Base-by-base conservation (phyloP, 2,888 invertebrate genomes). In the Gryllus longicercus region DNA sequence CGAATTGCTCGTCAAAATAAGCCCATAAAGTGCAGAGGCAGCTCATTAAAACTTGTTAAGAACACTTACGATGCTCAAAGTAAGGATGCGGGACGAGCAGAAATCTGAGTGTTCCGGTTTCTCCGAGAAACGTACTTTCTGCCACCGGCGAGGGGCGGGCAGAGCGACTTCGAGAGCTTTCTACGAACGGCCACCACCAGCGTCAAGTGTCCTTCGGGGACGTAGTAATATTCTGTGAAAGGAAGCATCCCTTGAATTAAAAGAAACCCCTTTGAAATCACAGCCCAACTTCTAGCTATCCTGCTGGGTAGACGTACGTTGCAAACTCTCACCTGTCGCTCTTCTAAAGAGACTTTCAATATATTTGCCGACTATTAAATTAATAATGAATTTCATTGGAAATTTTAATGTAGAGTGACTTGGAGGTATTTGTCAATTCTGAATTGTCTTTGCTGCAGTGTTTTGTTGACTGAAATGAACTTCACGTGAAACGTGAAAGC, bases 1-100 rank as follows among this genome's bases (percentile, higher is more conserved):
- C 14, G 63, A 63, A 63, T 63, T 63, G n/a, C 63, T 63, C 63
- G n/a, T 63, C n/a, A 63, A 63, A 63, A 63, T 63, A 63, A 63
- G 63, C n/a, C 63, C 63, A 63, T 63, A 63, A 63, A 63, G 63
- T 63, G 63, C n/a, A 18, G 63, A 38, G 63, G n/a, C 16, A 63
- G n/a, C 63, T 63, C 63, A 63, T 63, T 63, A 63, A 63, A 63
- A 63, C 38, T 63, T 63, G 63, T 63, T 63, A 63, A 63, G 63
- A 63, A 63, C 38, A 38, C 38, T 38, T 63, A 63, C 14, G n/a
- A 63, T 14, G 63, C 63, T 63, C 63, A 63, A 63, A 63, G 63
- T 14, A 63, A 63, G 63, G n/a, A n/a, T 18, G 63, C 14, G 63
- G 63, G 63, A 63, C 63, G n/a, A 63, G 63, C n/a, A 63, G n/a